A percentile compares a stretch with the other conserved stretches of the same genome.
Evolutionary conservation across 2,888 invertebrate genomes (phyloP).

Genomic region (Ormyrus nitidulus): DNA sequence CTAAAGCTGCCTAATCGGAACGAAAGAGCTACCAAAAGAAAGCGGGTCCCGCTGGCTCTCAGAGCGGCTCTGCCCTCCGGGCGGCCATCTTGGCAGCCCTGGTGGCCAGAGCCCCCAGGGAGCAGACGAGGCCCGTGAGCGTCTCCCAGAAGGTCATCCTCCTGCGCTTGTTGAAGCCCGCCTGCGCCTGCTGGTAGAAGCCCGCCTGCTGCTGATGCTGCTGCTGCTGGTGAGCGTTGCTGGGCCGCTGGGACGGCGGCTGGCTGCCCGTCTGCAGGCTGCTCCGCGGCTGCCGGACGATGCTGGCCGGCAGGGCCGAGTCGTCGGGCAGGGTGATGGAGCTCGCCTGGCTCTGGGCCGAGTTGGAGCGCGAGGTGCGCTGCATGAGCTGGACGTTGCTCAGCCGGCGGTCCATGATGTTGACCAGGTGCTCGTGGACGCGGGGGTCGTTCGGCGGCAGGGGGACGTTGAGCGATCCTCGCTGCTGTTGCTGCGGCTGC

Average conservation of each 20-base stretch:
- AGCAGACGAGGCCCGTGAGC: conserved; percentile 75
- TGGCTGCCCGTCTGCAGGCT: not conserved
- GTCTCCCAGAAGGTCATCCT: conserved; percentile 74
- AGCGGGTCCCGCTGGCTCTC: conserved; percentile 55
- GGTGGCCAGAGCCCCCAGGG: conserved; percentile 74
- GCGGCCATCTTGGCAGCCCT: conserved; percentile 73
- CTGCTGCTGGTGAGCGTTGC: conserved; percentile 54
- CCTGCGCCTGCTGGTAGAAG: conserved; percentile 58
- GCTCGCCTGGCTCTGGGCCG: conserved; percentile 47
- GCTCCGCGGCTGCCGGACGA: conserved; percentile 26
- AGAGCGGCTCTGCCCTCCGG: conserved; percentile 67
- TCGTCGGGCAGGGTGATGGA: conserved; percentile 12
- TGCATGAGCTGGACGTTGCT: conserved; percentile 67
- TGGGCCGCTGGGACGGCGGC: conserved; percentile 27
- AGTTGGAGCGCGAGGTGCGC: conserved; percentile 54
- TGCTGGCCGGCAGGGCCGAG: not conserved
- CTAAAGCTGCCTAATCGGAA: not conserved
- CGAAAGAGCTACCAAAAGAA: not conserved
- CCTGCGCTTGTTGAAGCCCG: conserved; percentile 35
- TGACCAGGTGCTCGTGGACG: conserved; percentile 69
- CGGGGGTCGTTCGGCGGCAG: conserved; percentile 64
- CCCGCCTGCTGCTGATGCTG: not conserved
- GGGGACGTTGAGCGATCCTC: conserved; percentile 33
- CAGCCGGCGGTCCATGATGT: conserved; percentile 69
- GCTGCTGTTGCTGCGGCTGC: conserved; percentile 2